phyloP scores from a whole-genome alignment of 2,888 invertebrate genomes.

The Erannis defoliaria region DNA sequence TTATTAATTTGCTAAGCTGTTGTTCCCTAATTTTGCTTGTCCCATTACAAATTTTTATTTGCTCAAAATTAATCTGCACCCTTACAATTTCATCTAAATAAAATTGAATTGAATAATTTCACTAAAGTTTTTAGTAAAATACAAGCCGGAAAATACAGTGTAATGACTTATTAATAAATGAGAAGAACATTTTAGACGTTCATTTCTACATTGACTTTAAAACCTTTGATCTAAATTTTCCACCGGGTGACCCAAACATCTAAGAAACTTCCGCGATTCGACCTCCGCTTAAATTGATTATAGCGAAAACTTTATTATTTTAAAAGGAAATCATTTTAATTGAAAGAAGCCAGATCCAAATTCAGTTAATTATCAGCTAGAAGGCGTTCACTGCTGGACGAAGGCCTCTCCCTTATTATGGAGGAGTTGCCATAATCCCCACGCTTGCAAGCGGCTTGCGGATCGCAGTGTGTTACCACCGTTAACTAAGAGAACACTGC shows the following conservation, averaged over 20 bases:
- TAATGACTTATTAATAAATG: slow-evolving; percentile 38
- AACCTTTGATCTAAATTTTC: slow-evolving; percentile 46
- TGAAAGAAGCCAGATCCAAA: slow-evolving; percentile 24
- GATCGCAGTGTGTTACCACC: too few relatives aligned
- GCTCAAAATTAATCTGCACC: too few relatives aligned
- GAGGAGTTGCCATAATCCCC: too few relatives aligned
- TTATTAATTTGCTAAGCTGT: too few relatives aligned
- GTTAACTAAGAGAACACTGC: too few relatives aligned
- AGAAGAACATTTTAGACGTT: slow-evolving; percentile 36
- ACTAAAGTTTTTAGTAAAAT: slow-evolving; percentile 21
- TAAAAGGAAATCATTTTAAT: slow-evolving; percentile 30
- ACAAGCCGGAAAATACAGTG: slow-evolving; percentile 27
- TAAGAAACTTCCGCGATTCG: slow-evolving; percentile 38
- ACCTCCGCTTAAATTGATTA: slow-evolving; percentile 39
- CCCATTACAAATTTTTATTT: too few relatives aligned
- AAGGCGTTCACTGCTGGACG: too few relatives aligned
- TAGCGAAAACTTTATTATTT: slow-evolving; percentile 40
- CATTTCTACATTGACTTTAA: slow-evolving; percentile 39
- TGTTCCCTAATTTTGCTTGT: too few relatives aligned
- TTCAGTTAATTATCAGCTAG: neutral
- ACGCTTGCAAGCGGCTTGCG: too few relatives aligned
- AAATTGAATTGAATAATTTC: too few relatives aligned
- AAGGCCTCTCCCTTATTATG: too few relatives aligned
- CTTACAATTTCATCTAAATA: too few relatives aligned
- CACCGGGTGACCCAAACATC: slow-evolving; percentile 42